Base-by-base conservation (phyloP, 1,140 invertebrate genomes). In the Danaus plexippus region DNA sequence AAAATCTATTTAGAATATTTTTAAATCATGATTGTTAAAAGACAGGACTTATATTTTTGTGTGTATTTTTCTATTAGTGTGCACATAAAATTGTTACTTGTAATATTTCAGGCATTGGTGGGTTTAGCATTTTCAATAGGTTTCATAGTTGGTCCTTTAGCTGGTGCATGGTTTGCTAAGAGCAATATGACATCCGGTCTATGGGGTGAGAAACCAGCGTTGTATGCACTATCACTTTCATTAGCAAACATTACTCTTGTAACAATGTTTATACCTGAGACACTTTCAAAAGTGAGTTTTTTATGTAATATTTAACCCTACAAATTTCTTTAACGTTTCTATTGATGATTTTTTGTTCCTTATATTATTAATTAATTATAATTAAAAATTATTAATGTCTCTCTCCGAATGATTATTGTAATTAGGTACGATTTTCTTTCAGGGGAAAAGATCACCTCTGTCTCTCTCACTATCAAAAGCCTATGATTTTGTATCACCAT, bases 81-180 rank as follows among this genome's bases (percentile, higher is more conserved):
- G 22, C 43, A 45, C 11, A 52, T 47, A 9, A 41, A 11, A 15
- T 47, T 13, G 13, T 8, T 9, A 44, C 32, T 9, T 11, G 41
- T 58, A 63, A 32, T 75, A 71, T 91, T 91, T 66, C 87, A 97
- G 96, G 98, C 98, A 11, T 82, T 99, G 40, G 94, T 99, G 59
- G 98, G 98, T 11, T 93, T 98, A 71, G 97, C 98, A 6, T 99
- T 99, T 88, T 99, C 97, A 0, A 87, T 99, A 54, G 98, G 97
- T 11, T 99, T 99, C 85, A 95, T 99, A 63, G 87, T 98, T 61
- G 98, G 98, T 0, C 98, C 98, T 15, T 88, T 97, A 72, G 96
- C 99, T 71, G 98, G 98, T 12, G 98, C 97, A 9, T 87, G 92
- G 69, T 98, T 99, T 88, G 93, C 97, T 2, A 89, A 91, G 64